Evolutionary conservation across 2,113 vertebrate genomes (phyloP), one percentile per base, ranked within the genome.

Genomic region (Oryzias curvinotus): DNA sequence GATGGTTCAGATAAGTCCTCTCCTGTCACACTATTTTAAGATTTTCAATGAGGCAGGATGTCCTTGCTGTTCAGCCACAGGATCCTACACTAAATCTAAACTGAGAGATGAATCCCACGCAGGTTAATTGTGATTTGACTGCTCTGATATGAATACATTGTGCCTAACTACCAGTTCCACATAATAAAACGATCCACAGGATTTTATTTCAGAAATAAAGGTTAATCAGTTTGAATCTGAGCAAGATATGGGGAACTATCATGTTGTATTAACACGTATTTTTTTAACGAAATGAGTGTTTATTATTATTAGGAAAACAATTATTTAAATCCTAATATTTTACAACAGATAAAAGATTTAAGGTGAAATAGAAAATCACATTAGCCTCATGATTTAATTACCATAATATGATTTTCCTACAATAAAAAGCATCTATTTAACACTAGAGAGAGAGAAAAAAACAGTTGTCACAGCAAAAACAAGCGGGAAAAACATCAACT

Each of bases 401-500:
- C 36, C 36, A 14, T 41, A 42, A 10, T 10, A 13, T 53, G 4
- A 53, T 42, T 8, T 16, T 13, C 44, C 42, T 7, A 3, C 45
- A 67, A 51, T 45, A 1, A 2, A 17, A 1, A 4, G 7, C 4
- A 8, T 30, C 67, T 66, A 61, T 44, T 57, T 18, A 68, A 67
- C 21, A 23, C 21, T 3, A 67, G 62, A 26, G 65, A 71, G 56
- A 14, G 21, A 5, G 18, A 50, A 19, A n/a, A 43, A 75, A 78
- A 59, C 55, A 28, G 54, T 51, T 59, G 48, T 48, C 52, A 48
- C 14, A 2, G 41, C 55, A 42, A 56, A 71, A 75, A 52, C 15
- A 63, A 68, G 23, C 57, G 45, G 72, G 57, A 79, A 46, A 57
- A 65, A 64, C 52, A 68, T 66, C 85, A 88, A 89, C 81, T 78